Evolutionary conservation across 2,888 invertebrate species (phyloP).

Genomic region (Dasypolia templi): DNA sequence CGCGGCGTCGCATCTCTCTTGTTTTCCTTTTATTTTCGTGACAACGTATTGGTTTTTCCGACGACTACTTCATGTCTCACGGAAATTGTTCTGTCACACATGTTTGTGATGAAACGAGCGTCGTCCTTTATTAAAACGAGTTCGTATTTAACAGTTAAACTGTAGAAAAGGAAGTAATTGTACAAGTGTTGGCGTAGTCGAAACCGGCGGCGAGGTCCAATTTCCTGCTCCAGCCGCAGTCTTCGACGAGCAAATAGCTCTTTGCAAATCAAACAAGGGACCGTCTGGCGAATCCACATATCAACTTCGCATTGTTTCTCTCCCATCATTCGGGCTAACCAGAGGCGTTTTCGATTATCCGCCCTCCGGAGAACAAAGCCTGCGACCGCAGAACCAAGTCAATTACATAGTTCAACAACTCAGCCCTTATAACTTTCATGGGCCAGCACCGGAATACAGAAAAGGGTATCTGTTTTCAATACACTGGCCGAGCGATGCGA

Average conservation of each 20-base stretch:
- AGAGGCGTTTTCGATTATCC: conserved; percentile 90
- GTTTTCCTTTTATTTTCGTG: conserved; percentile 82
- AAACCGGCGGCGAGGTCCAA: conserved; percentile 81
- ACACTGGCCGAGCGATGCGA: conserved; percentile 86
- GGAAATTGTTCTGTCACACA: conserved; percentile 83
- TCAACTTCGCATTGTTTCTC: conserved; percentile 90
- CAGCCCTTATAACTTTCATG: conserved; percentile 90
- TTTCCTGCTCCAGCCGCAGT: conserved; percentile 87
- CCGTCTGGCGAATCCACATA: conserved; percentile 88
- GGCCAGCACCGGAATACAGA: conserved; percentile 89
- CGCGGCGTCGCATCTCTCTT: conserved; percentile 82
- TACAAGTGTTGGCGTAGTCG: conserved; percentile 84
- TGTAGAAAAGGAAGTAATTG: conserved; percentile 84
- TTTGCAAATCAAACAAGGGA: conserved; percentile 90
- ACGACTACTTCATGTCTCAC: conserved; percentile 80
- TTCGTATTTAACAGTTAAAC: conserved; percentile 75
- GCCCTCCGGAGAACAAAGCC: conserved; percentile 89
- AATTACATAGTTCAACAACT: conserved; percentile 91
- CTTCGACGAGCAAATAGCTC: conserved; percentile 88
- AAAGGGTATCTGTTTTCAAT: conserved; percentile 90
- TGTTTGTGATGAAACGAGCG: conserved; percentile 73
- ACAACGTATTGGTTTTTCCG: conserved; percentile 86
- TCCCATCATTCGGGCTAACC: conserved; percentile 87
- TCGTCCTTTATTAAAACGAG: conserved; percentile 79
- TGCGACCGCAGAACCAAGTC: conserved; percentile 89